These are phyloP conservation scores for Drosophila vallismaia DNA, from an alignment of 2,888 invertebrate genomes.

Conservation along the genomic window DNA sequence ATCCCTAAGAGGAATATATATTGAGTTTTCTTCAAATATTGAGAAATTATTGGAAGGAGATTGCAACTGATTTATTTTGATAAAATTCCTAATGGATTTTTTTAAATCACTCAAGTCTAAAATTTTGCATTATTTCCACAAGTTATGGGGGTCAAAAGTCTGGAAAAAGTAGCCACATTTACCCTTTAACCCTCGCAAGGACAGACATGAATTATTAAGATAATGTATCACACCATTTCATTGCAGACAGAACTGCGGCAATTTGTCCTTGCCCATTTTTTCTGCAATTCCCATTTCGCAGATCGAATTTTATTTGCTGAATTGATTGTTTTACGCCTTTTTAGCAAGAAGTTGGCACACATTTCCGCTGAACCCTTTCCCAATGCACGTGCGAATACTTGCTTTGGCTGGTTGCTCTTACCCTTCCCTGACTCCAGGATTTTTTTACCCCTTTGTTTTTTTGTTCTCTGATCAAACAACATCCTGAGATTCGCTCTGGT, in stretches of 20 bases:
- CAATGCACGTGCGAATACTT: conserved; percentile 53
- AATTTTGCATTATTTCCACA: not conserved
- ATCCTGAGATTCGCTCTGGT: conserved; percentile 78
- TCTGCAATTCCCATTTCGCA: conserved; percentile 51
- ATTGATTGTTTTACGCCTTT: conserved; percentile 78
- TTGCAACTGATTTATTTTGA: not conserved
- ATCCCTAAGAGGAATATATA: not conserved
- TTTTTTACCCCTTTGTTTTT: conserved; percentile 55
- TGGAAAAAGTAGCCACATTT: conserved; percentile 4
- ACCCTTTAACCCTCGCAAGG: conserved; percentile 10
- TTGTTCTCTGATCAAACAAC: conserved; percentile 43
- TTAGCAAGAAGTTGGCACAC: conserved; percentile 67
- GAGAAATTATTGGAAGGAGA: not conserved
- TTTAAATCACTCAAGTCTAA: no score
- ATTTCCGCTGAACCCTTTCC: conserved; percentile 62
- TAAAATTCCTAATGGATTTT: no score
- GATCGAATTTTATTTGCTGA: conserved; percentile 77
- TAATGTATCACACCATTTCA: conserved; percentile 50
- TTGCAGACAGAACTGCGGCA: conserved; percentile 58
- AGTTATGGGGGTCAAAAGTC: conserved; percentile 8
- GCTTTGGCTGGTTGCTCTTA: not conserved
- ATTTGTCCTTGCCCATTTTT: conserved; percentile 62
- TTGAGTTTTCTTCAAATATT: not conserved
- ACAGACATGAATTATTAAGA: conserved; percentile 40
- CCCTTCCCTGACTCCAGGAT: conserved; percentile 10